Base-by-base conservation (phyloP, 2,888 invertebrate genomes). In the Erebia palarica region DNA sequence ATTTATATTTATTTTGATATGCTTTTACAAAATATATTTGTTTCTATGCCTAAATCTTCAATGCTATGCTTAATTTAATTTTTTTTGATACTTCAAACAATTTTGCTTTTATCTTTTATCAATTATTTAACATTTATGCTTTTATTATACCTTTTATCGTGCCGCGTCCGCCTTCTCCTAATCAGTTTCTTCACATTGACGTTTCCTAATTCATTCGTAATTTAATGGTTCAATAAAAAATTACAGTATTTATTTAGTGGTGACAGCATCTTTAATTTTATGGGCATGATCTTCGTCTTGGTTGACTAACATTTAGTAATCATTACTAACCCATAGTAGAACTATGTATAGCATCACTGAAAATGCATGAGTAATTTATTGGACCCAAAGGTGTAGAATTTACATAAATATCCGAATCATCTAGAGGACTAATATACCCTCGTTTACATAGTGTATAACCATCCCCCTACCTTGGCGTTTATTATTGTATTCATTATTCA, bases 391-490 rank as follows among this genome's bases (percentile, higher is more conserved):
- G 92, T 92, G 92, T 92, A 92, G 86, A 80, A 77, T 79, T 79
- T 79, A 79, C 75, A 76, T 76, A 70, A 68, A 75, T 21, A 63
- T 77, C 76, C 75, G 75, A 81, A 77, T 79, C 76, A 78, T 81
- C 82, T 84, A 84, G 81, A 78, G 44, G 72, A 86, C 85, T 87
- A 87, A 87, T 83, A 78, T 76, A 66, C 79, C 84, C 82, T 80
- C 75, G 79, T 78, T 82, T 77, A 77, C 78, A 77, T 77, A 78
- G 81, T 77, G 78, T 71, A 81, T 87, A 86, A 89, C 86, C 85
- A 81, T 77, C 80, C 88, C 92, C 92, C 92, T 93, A 92, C 92
- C 92, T 93, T 93, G 92, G 91, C 89, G 89, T 90, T 90, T 87
- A 82, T 78, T n/a, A n/a, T 74, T 75, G 70, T 78, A 67, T 75